Conservation (phyloP, 2,113 vertebrate species). For the Hydrochoerus hydrochaeris region DNA sequence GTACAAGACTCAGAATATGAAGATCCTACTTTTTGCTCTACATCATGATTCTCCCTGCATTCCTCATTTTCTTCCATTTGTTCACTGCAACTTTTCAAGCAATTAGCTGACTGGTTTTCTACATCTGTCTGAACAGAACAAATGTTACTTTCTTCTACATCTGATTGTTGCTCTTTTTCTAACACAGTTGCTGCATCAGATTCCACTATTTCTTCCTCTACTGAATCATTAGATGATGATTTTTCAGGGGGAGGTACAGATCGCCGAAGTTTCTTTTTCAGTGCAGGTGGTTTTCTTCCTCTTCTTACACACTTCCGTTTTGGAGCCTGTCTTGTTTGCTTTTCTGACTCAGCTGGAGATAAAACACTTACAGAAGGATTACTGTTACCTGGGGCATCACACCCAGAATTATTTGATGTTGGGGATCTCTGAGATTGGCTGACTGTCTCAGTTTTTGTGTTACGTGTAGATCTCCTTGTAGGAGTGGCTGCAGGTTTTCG, state of each 20-base stretch:
- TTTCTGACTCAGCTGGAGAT: slow-evolving; percentile 81
- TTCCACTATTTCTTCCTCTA: slow-evolving; percentile 83
- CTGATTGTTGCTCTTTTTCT: slow-evolving; percentile 80
- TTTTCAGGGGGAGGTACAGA: slow-evolving; percentile 85
- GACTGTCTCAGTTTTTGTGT: slow-evolving; percentile 87
- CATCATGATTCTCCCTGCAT: slow-evolving; percentile 17
- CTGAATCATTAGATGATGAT: slow-evolving; percentile 81
- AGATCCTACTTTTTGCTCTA: slow-evolving; percentile 62
- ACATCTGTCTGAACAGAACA: slow-evolving; percentile 40
- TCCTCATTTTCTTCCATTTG: slow-evolving; percentile 68
- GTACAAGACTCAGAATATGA: slow-evolving; percentile 47
- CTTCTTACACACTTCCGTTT: slow-evolving; percentile 89
- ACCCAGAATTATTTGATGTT: slow-evolving; percentile 88
- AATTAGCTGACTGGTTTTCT: slow-evolving; percentile 80
- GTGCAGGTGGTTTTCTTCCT: slow-evolving; percentile 85
- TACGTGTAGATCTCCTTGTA: slow-evolving; percentile 91
- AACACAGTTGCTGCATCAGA: slow-evolving; percentile 72
- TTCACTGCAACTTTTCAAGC: slow-evolving; percentile 78
- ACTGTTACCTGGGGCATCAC: slow-evolving; percentile 84
- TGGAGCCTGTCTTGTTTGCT: slow-evolving; percentile 79
- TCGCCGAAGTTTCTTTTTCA: slow-evolving; percentile 90
- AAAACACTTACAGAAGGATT: slow-evolving; percentile 82
- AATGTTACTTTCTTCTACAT: slow-evolving; percentile 77
- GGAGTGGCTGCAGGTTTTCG: slow-evolving; percentile 89
- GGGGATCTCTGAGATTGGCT: slow-evolving; percentile 86